A percentile compares a stretch with the other conserved stretches of the same genome.
Conservation (phyloP, 37 sponge, comb jelly and placozoan genomes). For the Hexactinellida sp. region DNA sequence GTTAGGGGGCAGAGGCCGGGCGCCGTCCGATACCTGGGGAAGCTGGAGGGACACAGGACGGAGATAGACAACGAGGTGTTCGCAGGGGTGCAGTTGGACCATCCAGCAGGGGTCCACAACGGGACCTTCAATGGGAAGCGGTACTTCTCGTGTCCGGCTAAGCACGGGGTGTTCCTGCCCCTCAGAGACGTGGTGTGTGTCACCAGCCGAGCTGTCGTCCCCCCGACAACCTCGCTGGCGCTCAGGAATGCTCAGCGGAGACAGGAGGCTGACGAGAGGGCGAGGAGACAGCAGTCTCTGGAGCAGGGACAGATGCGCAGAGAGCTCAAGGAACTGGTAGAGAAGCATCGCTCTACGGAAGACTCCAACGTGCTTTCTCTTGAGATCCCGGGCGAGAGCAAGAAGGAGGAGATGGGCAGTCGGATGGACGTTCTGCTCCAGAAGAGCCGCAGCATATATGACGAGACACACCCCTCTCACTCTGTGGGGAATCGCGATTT, state of each 20-base stretch:
- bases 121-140: slow-evolving; percentile 48
- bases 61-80: slow-evolving; percentile 28
- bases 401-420: background rate
- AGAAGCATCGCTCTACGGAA: background rate
- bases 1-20: slow-evolving; percentile 55
- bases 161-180: slow-evolving; percentile 55
- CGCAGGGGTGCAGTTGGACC: slow-evolving; percentile 50
- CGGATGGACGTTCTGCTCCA: background rate
- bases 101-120: slow-evolving; percentile 58
- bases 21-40: slow-evolving; percentile 61
- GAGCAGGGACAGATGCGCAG: background rate
- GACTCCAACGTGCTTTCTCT: background rate
- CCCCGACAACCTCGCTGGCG: background rate
- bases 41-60: slow-evolving; percentile 27
- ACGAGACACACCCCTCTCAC: background rate
- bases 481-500: background rate
- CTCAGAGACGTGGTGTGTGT: slow-evolving; percentile 24
- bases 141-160: slow-evolving; percentile 56
- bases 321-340: background rate
- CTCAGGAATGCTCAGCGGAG: background rate
- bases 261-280: background rate
- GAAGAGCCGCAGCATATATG: background rate
- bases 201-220: background rate
- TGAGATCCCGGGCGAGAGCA: background rate
- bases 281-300: background rate